Base-by-base conservation (phyloP, 2,888 invertebrate genomes). In the Polydrusus tereticollis region DNA sequence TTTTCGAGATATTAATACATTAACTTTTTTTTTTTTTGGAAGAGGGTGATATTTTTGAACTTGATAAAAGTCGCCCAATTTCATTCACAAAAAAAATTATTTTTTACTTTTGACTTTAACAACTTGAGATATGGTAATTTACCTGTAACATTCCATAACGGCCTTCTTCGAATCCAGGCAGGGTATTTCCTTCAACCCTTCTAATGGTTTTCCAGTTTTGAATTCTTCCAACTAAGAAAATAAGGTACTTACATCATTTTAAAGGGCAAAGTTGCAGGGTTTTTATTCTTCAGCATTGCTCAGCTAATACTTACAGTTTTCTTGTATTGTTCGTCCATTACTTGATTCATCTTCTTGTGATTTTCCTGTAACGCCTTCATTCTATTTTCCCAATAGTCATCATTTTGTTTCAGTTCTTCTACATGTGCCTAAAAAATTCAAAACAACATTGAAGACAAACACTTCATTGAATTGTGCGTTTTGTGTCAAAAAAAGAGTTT, bases 301-400 rank as follows among this genome's bases (percentile, higher is more conserved):
- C n/a, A n/a, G n/a, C n/a, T n/a, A n/a, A n/a, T n/a, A 79, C 82
- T 80, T 75, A 88, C 85, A 14, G 90, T 89, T 77, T 87, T 88
- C 26, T 88, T 86, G 77, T 89, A 89, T 79, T 90, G 90, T 20
- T 86, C 81, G 72, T 90, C 88, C 85, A 90, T 86, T 23, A 89
- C 85, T 43, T 85, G 78, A 78, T 89, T 88, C 59, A 91, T 88
- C 75, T 87, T 87, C 73, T 88, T 87, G 26, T 91, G 88, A 55
- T 86, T 87, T 59, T 87, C 85, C 81, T 91, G 88, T 55, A 90
- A 81, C 52, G 87, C 85, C 23, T 83, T 78, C 76, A 91, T 79
- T 38, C 91, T 87, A 52, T 86, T 86, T 41, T 87, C 86, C 91
- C 91, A 91, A 80, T 90, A 88, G 20, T 86, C 82, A 78, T 91